Evolutionary conservation across 2,113 vertebrate genomes (phyloP).

Genomic region (Coracopsis vasa): DNA sequence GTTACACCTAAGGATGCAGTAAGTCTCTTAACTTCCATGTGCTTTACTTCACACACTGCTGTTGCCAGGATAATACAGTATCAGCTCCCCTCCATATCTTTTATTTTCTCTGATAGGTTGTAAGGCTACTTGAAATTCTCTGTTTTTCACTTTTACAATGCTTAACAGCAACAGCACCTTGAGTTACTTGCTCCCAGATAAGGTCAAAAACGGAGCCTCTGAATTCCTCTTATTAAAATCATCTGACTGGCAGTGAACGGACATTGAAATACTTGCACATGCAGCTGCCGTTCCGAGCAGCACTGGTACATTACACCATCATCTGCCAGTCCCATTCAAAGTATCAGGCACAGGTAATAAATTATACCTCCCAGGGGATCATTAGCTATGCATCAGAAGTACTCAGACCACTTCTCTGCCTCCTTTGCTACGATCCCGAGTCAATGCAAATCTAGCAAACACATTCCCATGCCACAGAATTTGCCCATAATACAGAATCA

Average conservation of each 20-base stretch:
- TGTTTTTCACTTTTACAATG: neutral
- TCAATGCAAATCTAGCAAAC: neutral
- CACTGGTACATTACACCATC: neutral
- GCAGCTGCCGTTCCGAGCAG: neutral
- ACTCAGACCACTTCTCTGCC: neutral
- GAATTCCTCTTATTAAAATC: neutral
- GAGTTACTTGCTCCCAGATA: neutral
- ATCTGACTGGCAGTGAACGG: neutral
- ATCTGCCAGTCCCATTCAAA: neutral
- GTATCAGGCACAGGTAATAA: neutral
- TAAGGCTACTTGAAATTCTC: neutral
- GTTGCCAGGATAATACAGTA: neutral
- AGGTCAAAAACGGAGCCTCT: neutral
- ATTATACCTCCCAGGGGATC: neutral
- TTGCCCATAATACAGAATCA: neutral
- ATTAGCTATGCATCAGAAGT: neutral
- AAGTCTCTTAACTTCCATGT: neutral
- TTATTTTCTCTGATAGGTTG: neutral
- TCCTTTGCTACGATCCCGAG: neutral
- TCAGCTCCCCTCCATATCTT: neutral
- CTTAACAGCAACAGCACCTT: neutral
- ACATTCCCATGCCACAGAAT: neutral
- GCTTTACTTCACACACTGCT: neutral
- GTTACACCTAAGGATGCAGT: neutral
- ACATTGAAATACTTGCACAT: neutral